phyloP scores from a whole-genome alignment of 1,140 invertebrate genomes.

The Vanessa atalanta region DNA sequence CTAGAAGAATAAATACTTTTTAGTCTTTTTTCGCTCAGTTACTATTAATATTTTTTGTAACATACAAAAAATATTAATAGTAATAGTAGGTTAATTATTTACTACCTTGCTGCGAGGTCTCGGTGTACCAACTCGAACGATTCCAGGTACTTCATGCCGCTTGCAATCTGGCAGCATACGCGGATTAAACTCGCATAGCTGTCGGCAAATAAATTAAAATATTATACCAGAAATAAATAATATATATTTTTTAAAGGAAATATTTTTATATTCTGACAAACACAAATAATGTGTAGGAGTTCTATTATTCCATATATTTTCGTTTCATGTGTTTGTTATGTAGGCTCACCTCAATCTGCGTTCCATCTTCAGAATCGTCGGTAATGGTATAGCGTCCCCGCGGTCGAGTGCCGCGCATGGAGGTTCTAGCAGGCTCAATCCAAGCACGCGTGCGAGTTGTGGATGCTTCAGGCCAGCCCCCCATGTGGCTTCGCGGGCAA shows the following conservation, averaged over 20 bases:
- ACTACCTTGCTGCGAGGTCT: slow-evolving; percentile 88
- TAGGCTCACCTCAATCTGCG: slow-evolving; percentile 65
- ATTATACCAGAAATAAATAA: neutral
- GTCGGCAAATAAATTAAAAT: slow-evolving; percentile 52
- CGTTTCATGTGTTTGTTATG: neutral
- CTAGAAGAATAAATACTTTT: slow-evolving; percentile 77
- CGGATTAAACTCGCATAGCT: slow-evolving; percentile 91
- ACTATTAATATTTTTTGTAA: too few relatives aligned
- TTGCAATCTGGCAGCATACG: slow-evolving; percentile 91
- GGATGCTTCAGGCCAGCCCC: slow-evolving; percentile 90
- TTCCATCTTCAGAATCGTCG: slow-evolving; percentile 83
- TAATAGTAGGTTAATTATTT: neutral
- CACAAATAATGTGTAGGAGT: too few relatives aligned
- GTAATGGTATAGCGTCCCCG: slow-evolving; percentile 91
- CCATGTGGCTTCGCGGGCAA: slow-evolving; percentile 91
- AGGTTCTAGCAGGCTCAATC: slow-evolving; percentile 91
- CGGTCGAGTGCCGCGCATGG: slow-evolving; percentile 93
- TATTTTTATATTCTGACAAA: too few relatives aligned
- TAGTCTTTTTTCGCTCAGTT: too few relatives aligned
- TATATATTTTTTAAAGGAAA: too few relatives aligned
- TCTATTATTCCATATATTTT: neutral
- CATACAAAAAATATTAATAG: too few relatives aligned
- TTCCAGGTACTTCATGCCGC: slow-evolving; percentile 93
- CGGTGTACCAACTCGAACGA: slow-evolving; percentile 88
- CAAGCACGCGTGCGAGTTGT: slow-evolving; percentile 91